These are phyloP conservation scores for Aramus guarauna DNA, from an alignment of 2,113 vertebrate genomes.

Conservation along the genomic window DNA sequence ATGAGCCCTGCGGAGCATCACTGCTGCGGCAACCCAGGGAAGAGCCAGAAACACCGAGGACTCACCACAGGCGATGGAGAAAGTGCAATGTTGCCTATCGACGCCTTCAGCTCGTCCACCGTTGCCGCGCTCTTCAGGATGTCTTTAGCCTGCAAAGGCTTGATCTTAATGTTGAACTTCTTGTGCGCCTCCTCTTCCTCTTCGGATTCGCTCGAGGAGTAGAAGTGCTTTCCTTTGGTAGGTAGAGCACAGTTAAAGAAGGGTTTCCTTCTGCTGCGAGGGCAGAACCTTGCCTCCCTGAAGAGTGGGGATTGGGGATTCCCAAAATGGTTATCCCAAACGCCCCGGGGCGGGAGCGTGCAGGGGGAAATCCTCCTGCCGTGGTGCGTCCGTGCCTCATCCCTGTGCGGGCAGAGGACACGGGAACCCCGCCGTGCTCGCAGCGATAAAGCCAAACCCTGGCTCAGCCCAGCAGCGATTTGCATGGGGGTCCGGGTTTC, in stretches of 20 bases:
- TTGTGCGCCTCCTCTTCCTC: conserved; percentile 92
- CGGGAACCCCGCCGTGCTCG: fast-evolving
- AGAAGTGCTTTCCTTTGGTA: conserved; percentile 91
- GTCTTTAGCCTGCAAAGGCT: conserved; percentile 87
- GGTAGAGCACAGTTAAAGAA: conserved; percentile 86
- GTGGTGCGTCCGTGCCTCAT: too few species aligned
- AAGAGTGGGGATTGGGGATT: fast-evolving
- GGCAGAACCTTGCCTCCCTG: not conserved
- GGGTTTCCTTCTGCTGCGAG: not conserved
- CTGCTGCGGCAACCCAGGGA: fast-evolving
- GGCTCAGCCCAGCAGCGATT: not conserved
- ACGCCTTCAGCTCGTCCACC: conserved; percentile 92
- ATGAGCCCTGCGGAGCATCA: fast-evolving
- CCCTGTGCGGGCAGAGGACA: fast-evolving
- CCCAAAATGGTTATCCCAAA: not conserved
- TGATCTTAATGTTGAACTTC: conserved; percentile 97
- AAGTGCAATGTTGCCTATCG: conserved; percentile 90
- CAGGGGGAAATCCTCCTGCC: not conserved
- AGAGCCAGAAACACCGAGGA: not conserved
- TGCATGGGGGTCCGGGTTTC: fast-evolving
- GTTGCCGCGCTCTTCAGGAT: conserved; percentile 83
- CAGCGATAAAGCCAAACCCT: not conserved
- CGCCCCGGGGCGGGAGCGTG: fast-evolving
- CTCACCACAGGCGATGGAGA: conserved; percentile 95
- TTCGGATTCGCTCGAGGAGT: conserved; percentile 96